Evolutionary conservation across 2,888 invertebrate species (phyloP), one percentile per base, ranked within the genome.

Genomic region (Pachydiplax longipennis): DNA sequence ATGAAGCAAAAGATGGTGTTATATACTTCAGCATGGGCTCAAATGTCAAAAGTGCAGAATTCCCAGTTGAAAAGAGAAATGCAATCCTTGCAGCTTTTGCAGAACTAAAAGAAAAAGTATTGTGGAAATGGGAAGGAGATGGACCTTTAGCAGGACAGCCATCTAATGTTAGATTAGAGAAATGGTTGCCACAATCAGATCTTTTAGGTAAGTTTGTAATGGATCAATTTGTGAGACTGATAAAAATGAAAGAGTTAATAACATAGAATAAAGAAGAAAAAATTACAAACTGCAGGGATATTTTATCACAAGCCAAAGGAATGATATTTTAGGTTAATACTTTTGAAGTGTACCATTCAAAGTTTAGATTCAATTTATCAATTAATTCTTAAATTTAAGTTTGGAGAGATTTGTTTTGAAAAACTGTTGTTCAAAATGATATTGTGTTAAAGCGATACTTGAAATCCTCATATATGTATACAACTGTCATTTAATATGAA

Each of bases 141-240:
- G 35, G 35, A 37, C 93, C 92, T 22, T 91, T 94, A 73, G 93
- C 93, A 0, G 94, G 93, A 4, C 93, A 94, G 15, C 93, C 95
- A 0, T 81, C 92, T 0, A 95, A 95, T 91, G 94, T 97, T 0
- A 93, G 95, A 82, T 93, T 95, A 12, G 93, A 94, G 91, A 95
- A 96, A 92, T 97, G 97, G 97, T 92, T 97, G 58, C 97, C 97
- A 0, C 97, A 97, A 92, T 95, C 95, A 91, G 96, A 96, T 92
- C 95, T 96, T 73, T 93, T 96, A 73, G 94, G 95, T 95, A 93
- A 91, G 90, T 22, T 87, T 37, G 5, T 37, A 18, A 18, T 0
- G 37, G 80, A 37, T 31, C 3, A 1, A 10, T 31, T 25, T 25
- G 1, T n/a, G 15, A 4, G n/a, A 31, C 1, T 31, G 8, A n/a